These are phyloP conservation scores for Lota lota DNA, from an alignment of 2,113 vertebrate genomes.

Conservation along the genomic window DNA sequence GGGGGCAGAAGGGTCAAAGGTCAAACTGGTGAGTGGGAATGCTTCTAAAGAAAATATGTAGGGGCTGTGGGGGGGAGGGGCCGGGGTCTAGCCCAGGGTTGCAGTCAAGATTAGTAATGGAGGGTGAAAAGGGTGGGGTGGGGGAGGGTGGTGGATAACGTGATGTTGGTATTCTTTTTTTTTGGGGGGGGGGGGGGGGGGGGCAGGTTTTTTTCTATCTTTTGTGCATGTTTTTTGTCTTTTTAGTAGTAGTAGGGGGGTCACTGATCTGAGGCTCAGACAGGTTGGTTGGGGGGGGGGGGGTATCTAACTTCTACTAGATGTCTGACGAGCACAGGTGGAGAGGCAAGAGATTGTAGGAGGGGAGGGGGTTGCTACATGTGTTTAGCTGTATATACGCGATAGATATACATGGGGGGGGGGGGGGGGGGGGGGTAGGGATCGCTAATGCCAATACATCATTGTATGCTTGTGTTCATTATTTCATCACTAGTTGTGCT, in stretches of 20 bases:
- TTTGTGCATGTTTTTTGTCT: conserved; percentile 51
- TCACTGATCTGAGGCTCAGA: conserved; percentile 63
- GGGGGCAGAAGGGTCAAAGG: conserved; percentile 31
- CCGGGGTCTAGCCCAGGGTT: conserved; percentile 75
- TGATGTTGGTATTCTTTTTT: conserved; percentile 34
- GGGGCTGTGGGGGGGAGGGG: conserved; percentile 17
- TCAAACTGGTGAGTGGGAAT: conserved; percentile 22
- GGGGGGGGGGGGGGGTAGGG: conserved; percentile 9
- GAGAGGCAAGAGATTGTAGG: conserved; percentile 54
- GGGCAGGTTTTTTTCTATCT: conserved; percentile 37
- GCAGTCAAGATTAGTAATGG: conserved; percentile 71
- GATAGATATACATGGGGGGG: conserved; percentile 50
- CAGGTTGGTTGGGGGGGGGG: conserved; percentile 39
- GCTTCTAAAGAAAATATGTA: conserved; percentile 34
- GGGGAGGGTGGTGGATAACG: conserved; percentile 56
- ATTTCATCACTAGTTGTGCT: conserved; percentile 65
- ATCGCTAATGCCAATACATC: conserved; percentile 42
- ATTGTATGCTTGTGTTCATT: conserved; percentile 31
- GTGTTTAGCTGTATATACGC: conserved; percentile 49
- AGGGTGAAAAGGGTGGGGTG: conserved; percentile 32
- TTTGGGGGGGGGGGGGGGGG: neutral
- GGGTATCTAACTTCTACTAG: conserved; percentile 79
- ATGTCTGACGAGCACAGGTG: conserved; percentile 61
- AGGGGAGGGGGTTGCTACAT: conserved; percentile 44
- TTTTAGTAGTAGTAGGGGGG: conserved; percentile 54